Evolutionary conservation across 2,888 invertebrate genomes (phyloP).

Genomic region (Carpatolechia fugitivella): DNA sequence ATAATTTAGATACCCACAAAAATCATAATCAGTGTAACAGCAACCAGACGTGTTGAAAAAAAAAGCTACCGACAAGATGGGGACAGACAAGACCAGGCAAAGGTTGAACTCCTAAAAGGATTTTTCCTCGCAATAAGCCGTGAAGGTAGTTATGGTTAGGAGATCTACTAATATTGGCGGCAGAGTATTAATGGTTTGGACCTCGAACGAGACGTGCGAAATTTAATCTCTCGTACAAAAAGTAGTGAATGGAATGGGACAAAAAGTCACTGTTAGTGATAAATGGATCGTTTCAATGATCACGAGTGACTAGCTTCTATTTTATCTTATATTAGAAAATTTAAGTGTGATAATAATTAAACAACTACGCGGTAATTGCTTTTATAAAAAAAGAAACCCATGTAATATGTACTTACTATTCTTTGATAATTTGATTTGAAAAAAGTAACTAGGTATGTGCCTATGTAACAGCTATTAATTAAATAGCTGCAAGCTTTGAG

Average conservation of each 20-base stretch:
- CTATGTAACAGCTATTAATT: no score
- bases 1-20: conserved; percentile 48
- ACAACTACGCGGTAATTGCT: no score
- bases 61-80: conserved; percentile 58
- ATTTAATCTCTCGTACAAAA: conserved; percentile 76
- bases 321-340: no score
- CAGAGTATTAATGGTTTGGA: conserved; percentile 68
- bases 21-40: conserved; percentile 72
- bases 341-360: no score
- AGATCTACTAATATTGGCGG: conserved; percentile 43
- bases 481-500: no score
- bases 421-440: no score
- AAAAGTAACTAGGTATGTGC: no score
- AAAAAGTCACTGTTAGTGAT: conserved; percentile 67
- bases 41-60: conserved; percentile 67
- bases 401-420: no score
- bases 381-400: no score
- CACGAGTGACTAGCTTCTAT: conserved; percentile 34
- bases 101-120: conserved; percentile 27
- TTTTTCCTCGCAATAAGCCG: conserved; percentile 9
- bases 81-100: conserved; percentile 42
- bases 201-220: conserved; percentile 64
- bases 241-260: conserved; percentile 70
- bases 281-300: conserved; percentile 60
- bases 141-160: not conserved